phyloP scores from a whole-genome alignment of 2,797 vertebrate species.

The Poeciliopsis paucimaculata region DNA sequence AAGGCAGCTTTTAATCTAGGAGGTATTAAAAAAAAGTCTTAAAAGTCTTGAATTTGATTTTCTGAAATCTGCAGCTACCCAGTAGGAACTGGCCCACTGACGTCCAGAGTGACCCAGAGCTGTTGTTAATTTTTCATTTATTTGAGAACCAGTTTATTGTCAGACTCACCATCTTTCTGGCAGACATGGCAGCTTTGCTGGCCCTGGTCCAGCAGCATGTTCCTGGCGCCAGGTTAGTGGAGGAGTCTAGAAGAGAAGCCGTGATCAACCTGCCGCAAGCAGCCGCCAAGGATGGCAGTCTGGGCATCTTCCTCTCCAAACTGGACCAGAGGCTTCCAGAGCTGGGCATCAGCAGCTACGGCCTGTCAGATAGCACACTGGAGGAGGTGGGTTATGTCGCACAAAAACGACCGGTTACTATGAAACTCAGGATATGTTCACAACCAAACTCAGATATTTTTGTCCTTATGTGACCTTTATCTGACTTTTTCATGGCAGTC shows the following conservation, averaged over 20 bases:
- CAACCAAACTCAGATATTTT: too few species aligned
- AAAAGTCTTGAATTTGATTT: too few species aligned
- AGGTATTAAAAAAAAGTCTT: too few species aligned
- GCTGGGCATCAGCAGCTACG: conserved; percentile 86
- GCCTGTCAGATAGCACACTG: conserved; percentile 89
- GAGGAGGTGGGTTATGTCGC: conserved; percentile 84
- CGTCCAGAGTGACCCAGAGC: neutral
- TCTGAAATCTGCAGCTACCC: too few species aligned
- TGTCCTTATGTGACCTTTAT: too few species aligned
- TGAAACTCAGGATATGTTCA: neutral
- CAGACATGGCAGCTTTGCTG: conserved; percentile 79
- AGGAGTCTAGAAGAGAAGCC: conserved; percentile 84
- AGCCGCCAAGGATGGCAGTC: conserved; percentile 82
- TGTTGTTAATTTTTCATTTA: neutral
- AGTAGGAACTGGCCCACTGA: neutral
- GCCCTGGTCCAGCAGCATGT: conserved; percentile 79
- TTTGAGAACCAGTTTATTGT: neutral
- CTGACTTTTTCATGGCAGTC: too few species aligned
- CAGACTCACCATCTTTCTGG: neutral
- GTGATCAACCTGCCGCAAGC: conserved; percentile 84
- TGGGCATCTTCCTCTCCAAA: conserved; percentile 81
- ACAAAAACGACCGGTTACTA: neutral
- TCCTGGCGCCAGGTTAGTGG: conserved; percentile 79
- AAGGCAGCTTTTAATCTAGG: too few species aligned
- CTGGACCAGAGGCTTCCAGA: conserved; percentile 83